These are phyloP conservation scores for Microchrysa polita DNA, from an alignment of 2,888 invertebrate species.

Conservation along the genomic window DNA sequence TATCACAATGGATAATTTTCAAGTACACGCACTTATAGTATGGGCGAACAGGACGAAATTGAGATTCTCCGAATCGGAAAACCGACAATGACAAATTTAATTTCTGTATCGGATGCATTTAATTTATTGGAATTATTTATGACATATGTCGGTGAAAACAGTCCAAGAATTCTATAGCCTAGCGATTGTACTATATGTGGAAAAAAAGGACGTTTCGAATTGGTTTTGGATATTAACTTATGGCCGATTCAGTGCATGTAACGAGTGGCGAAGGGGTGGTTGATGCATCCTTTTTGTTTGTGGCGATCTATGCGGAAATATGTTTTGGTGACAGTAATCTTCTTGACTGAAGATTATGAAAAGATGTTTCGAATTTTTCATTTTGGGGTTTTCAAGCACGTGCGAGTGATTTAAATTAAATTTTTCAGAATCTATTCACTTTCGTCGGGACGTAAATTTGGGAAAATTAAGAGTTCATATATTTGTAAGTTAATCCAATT, in stretches of 20 bases:
- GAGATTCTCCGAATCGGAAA: constrained; percentile 30
- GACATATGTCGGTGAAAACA: constrained; percentile 54
- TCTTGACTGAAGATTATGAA: constrained; percentile 60
- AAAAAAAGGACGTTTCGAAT: background rate
- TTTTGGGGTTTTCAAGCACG: constrained; percentile 45
- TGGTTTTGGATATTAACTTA: constrained; percentile 3
- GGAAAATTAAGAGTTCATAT: too few relatives aligned
- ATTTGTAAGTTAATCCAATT: too few relatives aligned
- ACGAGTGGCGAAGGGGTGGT: constrained; percentile 46
- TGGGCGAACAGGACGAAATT: constrained; percentile 17
- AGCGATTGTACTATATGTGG: constrained; percentile 14
- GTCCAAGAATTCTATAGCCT: constrained; percentile 33
- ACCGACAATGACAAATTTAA: constrained; percentile 40
- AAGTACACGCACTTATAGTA: constrained; percentile 33
- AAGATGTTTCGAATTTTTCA: constrained; percentile 50
- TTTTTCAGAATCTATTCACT: too few relatives aligned
- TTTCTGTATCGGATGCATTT: constrained; percentile 62
- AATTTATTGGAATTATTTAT: constrained; percentile 65
- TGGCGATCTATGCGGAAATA: constrained; percentile 54
- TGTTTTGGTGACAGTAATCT: constrained; percentile 66
- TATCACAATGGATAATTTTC: constrained; percentile 53
- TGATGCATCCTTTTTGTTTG: constrained; percentile 14
- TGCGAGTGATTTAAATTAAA: constrained; percentile 21
- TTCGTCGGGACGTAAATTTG: too few relatives aligned
- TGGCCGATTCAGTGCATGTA: constrained; percentile 2